Evolutionary conservation across 2,113 vertebrate species (phyloP).

Genomic region (Rhagologus leucostigma): DNA sequence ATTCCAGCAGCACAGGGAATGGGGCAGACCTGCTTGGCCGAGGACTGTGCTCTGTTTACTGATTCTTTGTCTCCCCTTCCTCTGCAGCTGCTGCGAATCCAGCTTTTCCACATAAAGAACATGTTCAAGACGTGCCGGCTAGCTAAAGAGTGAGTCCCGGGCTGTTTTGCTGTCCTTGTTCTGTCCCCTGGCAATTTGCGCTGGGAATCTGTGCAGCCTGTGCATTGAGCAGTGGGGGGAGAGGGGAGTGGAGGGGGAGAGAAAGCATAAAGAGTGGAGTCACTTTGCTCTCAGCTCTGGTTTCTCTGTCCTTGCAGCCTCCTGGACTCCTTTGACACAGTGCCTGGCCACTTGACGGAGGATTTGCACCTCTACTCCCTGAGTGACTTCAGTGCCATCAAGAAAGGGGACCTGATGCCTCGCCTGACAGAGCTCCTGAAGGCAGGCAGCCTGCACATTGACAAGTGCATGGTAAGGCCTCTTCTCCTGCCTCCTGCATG

Average conservation of each 20-base stretch:
- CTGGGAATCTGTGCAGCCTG: not conserved
- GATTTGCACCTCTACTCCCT: constrained; percentile 94
- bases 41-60: not conserved
- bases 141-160: constrained; percentile 84
- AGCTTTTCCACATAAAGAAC: constrained; percentile 96
- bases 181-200: not conserved
- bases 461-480: constrained; percentile 86
- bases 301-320: constrained; percentile 71
- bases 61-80: not conserved
- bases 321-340: constrained; percentile 84
- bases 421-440: constrained; percentile 83
- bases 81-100: constrained; percentile 85
- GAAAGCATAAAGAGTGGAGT: not conserved
- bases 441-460: constrained; percentile 82
- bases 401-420: constrained; percentile 84
- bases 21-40: not conserved
- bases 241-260: not conserved
- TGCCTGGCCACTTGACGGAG: constrained; percentile 91
- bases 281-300: not conserved
- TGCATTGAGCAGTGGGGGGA: not conserved
- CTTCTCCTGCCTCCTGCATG: not conserved
- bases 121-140: constrained; percentile 94
- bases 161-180: not conserved
- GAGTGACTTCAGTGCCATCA: constrained; percentile 83
- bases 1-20: not conserved